Evolutionary conservation across 2,797 vertebrate species (phyloP), one percentile per base, ranked within the genome.

Genomic region (Iguana delicatissima): DNA sequence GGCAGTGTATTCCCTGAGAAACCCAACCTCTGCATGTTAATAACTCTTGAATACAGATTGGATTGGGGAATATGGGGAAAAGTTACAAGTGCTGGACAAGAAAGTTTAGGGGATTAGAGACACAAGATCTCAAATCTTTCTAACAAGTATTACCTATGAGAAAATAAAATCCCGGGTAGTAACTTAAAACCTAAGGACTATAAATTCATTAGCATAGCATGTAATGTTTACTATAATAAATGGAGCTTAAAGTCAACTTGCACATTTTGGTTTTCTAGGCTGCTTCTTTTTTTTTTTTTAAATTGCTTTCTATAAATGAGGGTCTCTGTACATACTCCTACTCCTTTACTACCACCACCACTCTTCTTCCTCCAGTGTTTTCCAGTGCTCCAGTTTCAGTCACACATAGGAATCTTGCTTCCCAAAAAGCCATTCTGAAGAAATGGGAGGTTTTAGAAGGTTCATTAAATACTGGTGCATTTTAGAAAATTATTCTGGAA

Each of bases 401-500:
- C 82, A 87, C 1, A 64, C 2, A 3, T 4, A 77, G 20, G 20
- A 42, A 76, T 6, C 42, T 69, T 6, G 18, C 29, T 81, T 81
- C 67, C n/a, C 29, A 18, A 76, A 79, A 18, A 86, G 1, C n/a
- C 50, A 1, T 8, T 32, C 18, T 46, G 8, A 2, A 52, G 29
- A 52, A 0, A 80, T 35, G 42, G 55, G 38, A 52, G n/a, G 6
- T 79, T 86, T 67, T 67, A 79, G 22, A 82, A 91, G 72, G 72
- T 0, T 42, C 26, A 52, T 84, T 80, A 89, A 35, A 81, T 4
- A 69, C 52, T 50, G 7, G 8, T 85, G 52, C 16, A 35, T 16
- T 67, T 14, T 79, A 69, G 64, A 42, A 85, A 87, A 85, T 79
- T 55, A 73, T 20, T 46, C 42, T 85, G 38, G 88, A 90, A 81